Percentiles rank a stretch among this genome's conserved stretches.
Evolutionary conservation across 1,140 invertebrate species (phyloP).

Genomic region (Euglossa dilemma): DNA sequence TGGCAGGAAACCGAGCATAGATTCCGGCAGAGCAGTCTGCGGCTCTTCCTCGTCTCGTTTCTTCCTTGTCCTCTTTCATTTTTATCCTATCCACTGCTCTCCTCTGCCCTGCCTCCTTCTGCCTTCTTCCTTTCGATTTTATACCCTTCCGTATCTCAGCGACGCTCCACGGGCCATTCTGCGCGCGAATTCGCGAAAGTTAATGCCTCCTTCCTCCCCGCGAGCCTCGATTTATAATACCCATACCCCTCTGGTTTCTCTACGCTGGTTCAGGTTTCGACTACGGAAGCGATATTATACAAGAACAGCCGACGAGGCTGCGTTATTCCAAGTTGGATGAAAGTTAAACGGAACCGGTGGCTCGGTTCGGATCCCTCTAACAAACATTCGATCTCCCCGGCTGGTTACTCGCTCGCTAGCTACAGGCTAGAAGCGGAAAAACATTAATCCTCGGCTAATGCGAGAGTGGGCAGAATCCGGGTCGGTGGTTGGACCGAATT

Average conservation of each 20-base stretch:
- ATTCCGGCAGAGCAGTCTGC: conserved; percentile 19
- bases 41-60: conserved; percentile 9
- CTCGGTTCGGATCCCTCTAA: neutral
- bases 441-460: neutral
- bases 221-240: conserved; percentile 9
- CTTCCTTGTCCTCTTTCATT: neutral
- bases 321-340: conserved; percentile 31
- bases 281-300: conserved; percentile 41
- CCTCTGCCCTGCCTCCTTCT: no score
- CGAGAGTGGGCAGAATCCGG: neutral
- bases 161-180: neutral
- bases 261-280: neutral
- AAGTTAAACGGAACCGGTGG: conserved; percentile 28
- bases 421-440: neutral
- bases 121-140: conserved; percentile 30
- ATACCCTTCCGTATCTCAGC: neutral
- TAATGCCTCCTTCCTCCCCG: neutral
- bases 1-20: conserved; percentile 58
- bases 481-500: neutral
- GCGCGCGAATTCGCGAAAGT: conserved; percentile 6
- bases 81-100: neutral
- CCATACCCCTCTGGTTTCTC: neutral
- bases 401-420: no score
- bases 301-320: conserved; percentile 3
- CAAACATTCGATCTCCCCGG: neutral